Evolutionary conservation across 1,140 invertebrate species (phyloP).

Genomic region (Drepana arcuata): DNA sequence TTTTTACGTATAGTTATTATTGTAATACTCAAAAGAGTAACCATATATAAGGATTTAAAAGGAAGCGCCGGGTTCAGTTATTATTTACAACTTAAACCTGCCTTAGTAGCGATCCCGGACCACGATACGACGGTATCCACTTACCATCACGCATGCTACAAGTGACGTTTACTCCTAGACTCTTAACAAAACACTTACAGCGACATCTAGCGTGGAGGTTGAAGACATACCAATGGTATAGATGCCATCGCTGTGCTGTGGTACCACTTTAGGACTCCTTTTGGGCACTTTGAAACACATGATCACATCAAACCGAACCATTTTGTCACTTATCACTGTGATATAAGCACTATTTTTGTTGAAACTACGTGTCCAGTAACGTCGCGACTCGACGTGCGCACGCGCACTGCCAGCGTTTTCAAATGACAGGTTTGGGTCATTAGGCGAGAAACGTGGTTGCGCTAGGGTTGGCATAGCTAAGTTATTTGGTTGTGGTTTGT

Average conservation of each 20-base stretch:
- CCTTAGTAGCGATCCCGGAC: no score
- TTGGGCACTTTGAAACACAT: slow-evolving; percentile 51
- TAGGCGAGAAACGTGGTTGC: background rate
- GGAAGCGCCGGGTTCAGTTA: no score
- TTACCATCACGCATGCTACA: no score
- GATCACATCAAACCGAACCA: slow-evolving; percentile 49
- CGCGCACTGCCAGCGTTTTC: background rate
- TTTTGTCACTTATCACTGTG: slow-evolving; percentile 18
- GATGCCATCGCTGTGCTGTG: slow-evolving; percentile 37
- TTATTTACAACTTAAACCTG: no score
- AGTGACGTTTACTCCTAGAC: no score
- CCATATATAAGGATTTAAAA: no score
- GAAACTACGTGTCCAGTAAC: slow-evolving; percentile 7
- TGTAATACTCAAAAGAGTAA: no score
- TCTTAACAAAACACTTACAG: slow-evolving; percentile 48
- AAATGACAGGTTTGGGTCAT: background rate
- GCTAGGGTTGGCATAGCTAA: background rate
- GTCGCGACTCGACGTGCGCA: slow-evolving; percentile 6
- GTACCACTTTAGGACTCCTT: slow-evolving; percentile 41
- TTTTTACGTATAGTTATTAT: no score
- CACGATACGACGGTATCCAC: no score
- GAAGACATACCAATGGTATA: slow-evolving; percentile 58
- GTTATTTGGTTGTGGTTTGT: background rate
- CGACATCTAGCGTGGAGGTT: slow-evolving; percentile 53
- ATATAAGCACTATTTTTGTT: slow-evolving; percentile 12